Conservation (phyloP, 1,140 invertebrate species). For the Aricia agestis region DNA sequence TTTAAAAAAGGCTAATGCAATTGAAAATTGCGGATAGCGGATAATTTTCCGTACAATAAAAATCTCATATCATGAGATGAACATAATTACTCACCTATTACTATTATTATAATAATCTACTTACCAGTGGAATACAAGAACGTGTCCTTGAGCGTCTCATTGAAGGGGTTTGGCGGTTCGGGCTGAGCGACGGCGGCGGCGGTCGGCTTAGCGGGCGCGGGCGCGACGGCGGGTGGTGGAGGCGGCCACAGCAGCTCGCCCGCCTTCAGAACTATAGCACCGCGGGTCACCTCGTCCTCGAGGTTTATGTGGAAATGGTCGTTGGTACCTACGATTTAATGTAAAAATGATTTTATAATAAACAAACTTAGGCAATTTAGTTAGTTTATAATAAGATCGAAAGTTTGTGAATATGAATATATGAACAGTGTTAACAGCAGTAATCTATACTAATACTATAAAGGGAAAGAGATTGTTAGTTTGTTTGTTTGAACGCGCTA, state of each 20-base stretch:
- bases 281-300: conserved; percentile 91
- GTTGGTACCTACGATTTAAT: conserved; percentile 75
- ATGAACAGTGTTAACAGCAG: too few relatives aligned
- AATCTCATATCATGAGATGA: too few relatives aligned
- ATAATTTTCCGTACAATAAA: too few relatives aligned
- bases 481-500: too few relatives aligned
- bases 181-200: conserved; percentile 49
- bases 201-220: conserved; percentile 62
- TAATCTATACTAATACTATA: too few relatives aligned
- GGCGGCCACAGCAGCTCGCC: conserved; percentile 90
- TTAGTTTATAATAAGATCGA: too few relatives aligned
- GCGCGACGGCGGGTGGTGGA: conserved; percentile 73
- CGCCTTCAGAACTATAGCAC: conserved; percentile 85
- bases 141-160: conserved; percentile 80
- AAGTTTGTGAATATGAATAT: too few relatives aligned
- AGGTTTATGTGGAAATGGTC: conserved; percentile 89
- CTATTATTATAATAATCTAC: background rate
- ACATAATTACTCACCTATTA: too few relatives aligned
- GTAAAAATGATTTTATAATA: background rate
- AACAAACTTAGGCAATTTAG: too few relatives aligned
- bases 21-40: too few relatives aligned
- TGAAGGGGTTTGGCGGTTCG: conserved; percentile 74
- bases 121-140: conserved; percentile 82
- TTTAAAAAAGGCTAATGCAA: too few relatives aligned
- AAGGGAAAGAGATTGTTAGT: too few relatives aligned